phyloP scores from a whole-genome alignment of 2,113 vertebrate species.

The Prunella fulvescens region DNA sequence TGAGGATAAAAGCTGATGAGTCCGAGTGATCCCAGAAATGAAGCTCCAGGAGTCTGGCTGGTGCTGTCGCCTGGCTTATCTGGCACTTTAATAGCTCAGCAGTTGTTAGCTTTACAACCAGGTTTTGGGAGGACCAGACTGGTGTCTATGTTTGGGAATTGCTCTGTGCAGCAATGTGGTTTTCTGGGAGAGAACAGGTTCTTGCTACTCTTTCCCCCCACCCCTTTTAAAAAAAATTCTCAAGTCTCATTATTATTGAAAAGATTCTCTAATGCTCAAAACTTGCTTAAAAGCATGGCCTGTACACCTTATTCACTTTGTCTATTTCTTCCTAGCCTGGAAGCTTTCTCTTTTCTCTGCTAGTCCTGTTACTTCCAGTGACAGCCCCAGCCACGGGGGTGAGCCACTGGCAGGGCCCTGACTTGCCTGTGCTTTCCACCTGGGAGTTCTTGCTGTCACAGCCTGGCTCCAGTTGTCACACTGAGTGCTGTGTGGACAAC shows the following conservation, averaged over 20 bases:
- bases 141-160: neutral
- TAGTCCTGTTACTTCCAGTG: conserved; percentile 3
- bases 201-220: neutral
- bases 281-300: neutral
- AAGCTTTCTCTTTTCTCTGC: neutral
- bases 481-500: neutral
- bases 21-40: neutral
- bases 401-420: neutral
- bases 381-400: neutral
- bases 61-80: neutral
- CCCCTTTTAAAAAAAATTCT: neutral
- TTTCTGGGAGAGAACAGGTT: neutral
- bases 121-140: neutral
- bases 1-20: neutral
- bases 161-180: neutral
- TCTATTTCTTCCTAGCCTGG: neutral
- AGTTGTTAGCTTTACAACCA: neutral
- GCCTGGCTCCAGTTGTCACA: neutral
- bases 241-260: neutral
- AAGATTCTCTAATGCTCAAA: neutral
- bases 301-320: neutral
- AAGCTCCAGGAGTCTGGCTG: neutral
- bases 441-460: neutral
- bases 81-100: neutral
- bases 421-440: accelerated